Conservation (phyloP, 2,888 invertebrate genomes). For the Brassicogethes aeneus region DNA sequence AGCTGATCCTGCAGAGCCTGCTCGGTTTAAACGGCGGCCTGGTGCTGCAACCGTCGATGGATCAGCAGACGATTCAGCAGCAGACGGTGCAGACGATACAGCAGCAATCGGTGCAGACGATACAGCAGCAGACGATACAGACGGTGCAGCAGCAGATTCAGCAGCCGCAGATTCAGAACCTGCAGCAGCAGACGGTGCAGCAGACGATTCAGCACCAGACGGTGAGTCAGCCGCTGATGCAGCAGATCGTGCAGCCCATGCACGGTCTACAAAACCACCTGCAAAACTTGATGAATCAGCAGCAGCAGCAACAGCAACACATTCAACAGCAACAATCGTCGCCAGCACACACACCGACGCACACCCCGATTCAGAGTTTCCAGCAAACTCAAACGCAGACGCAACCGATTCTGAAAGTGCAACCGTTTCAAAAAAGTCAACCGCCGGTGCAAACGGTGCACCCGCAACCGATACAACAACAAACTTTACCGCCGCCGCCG, state of each 20-base stretch:
- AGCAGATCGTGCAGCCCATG: constrained; percentile 34
- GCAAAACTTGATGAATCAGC: neutral
- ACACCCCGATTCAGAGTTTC: constrained; percentile 18
- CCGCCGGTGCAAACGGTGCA: constrained; percentile 39
- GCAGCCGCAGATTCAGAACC: constrained; percentile 33
- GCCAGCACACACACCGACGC: constrained; percentile 17
- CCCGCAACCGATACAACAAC: constrained; percentile 31
- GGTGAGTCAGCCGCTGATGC: constrained; percentile 33
- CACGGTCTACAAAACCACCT: constrained; percentile 4
- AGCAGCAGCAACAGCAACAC: constrained; percentile 33
- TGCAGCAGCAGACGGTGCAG: constrained; percentile 37
- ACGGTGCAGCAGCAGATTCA: constrained; percentile 38
- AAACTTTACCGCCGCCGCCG: constrained; percentile 14
- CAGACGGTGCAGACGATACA: constrained; percentile 41
- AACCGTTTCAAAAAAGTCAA: constrained; percentile 38
- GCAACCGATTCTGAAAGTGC: constrained; percentile 33
- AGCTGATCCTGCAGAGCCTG: constrained; percentile 38
- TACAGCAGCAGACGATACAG: constrained; percentile 40
- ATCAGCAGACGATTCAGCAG: constrained; percentile 37
- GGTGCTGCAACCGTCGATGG: constrained; percentile 38
- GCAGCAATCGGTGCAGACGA: constrained; percentile 40
- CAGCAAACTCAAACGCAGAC: constrained; percentile 20
- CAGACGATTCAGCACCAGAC: constrained; percentile 35
- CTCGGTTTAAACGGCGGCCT: constrained; percentile 37
- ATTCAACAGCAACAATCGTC: constrained; percentile 16